Conservation (phyloP, 2,113 vertebrate genomes). For the Ondatra zibethicus region DNA sequence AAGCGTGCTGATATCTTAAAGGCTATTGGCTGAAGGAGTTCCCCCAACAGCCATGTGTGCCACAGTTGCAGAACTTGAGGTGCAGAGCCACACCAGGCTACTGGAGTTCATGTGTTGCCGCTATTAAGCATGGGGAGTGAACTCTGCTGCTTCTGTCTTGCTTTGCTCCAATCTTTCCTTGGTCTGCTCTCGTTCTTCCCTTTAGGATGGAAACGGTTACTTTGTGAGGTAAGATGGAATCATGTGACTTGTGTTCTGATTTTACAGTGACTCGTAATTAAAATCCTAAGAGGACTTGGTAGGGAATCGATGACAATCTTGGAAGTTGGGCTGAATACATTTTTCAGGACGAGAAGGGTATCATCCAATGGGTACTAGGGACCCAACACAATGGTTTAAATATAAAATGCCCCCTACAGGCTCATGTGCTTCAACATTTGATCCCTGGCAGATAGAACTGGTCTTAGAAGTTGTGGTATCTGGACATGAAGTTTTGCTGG, state of each 20-base stretch:
- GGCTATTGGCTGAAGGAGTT: too few relatives aligned
- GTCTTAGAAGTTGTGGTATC: too few relatives aligned
- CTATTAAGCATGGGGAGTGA: neutral
- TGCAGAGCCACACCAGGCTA: neutral
- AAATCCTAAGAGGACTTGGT: neutral
- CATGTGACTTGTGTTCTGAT: neutral
- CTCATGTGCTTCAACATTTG: neutral
- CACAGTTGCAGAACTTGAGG: neutral
- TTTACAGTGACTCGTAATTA: neutral
- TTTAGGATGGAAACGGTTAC: neutral
- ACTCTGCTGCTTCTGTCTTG: neutral
- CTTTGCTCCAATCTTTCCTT: neutral
- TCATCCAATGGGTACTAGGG: neutral
- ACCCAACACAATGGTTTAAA: neutral
- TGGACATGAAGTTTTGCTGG: neutral
- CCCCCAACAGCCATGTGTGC: too few relatives aligned
- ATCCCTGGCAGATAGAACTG: neutral
- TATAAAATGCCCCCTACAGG: neutral
- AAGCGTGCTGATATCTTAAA: too few relatives aligned
- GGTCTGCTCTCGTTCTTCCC: neutral
- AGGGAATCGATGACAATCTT: neutral
- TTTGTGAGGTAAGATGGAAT: neutral
- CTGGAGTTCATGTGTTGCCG: too few relatives aligned
- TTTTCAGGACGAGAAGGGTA: neutral
- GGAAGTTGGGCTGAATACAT: neutral